Base-by-base conservation (phyloP, 2,888 invertebrate genomes). In the Adela reaumurella region DNA sequence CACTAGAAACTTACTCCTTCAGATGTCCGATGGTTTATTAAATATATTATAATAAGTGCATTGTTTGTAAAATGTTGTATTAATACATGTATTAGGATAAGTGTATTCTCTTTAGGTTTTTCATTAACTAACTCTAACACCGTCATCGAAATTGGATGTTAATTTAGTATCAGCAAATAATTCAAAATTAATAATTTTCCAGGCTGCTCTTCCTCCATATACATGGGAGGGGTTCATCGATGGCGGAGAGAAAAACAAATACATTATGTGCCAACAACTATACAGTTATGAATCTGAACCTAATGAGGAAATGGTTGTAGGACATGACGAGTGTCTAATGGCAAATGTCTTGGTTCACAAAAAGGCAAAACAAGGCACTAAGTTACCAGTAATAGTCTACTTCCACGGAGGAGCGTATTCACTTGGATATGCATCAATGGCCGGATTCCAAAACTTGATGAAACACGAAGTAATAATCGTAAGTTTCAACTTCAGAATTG, bases 401-500 rank as follows among this genome's bases (percentile, higher is more conserved):
- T 61, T 76, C 4, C 78, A 78, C 24, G 76, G 77, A 51, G 78
- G 78, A 11, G 77, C 70, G 0, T 78, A 59, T 52, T 61, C 70
- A 2, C 72, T 69, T 1, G 78, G 78, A 0, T 69, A 63, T 56
- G 65, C 67, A 0, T 69, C 65, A 45, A 76, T 76, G 72, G 74
- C 65, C 0, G 70, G 58, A 52, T 68, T 82, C 2, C 71, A 86
- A 55, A 87, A 86, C 61, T 62, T 90, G 46, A 85, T 87, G 0
- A 79, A 83, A 45, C 86, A 86, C 63, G 86, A 87, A 16, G 63
- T 89, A 8, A 69, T 90, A 11, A 83, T 86, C 1, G 81, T 89
- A 1, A 84, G 83, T 19, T 81, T 87, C 24, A 88, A 87, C 59
- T 90, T 88, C 59, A 79, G 90, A 56, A 71, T 85, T 47, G 89